Percentiles rank a stretch among this genome's conserved stretches.
phyloP scores from a whole-genome alignment of 2,888 invertebrate genomes.

The Philonicus albiceps region DNA sequence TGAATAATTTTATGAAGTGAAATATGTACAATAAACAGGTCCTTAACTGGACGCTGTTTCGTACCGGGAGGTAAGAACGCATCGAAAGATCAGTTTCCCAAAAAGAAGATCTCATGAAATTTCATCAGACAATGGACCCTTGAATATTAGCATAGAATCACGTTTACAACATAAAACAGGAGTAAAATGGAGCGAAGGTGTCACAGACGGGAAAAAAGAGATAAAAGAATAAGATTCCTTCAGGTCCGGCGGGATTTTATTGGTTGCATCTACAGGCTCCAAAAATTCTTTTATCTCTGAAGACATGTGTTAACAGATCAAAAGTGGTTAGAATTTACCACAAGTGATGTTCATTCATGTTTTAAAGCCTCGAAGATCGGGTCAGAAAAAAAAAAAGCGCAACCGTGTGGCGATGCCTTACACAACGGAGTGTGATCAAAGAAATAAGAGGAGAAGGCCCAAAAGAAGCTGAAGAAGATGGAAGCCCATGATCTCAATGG shows the following conservation, averaged over 20 bases:
- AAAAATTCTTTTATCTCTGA: constrained; percentile 45
- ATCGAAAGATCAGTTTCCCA: neutral
- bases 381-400: constrained; percentile 3
- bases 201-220: constrained; percentile 16
- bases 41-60: neutral
- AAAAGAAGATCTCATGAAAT: constrained; percentile 9
- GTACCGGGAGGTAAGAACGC: neutral
- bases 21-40: neutral
- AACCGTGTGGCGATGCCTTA: constrained; percentile 25
- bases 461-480: constrained; percentile 24
- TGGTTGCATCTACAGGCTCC: neutral
- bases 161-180: constrained; percentile 42
- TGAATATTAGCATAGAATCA: constrained; percentile 44
- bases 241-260: constrained; percentile 15
- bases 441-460: constrained; percentile 18
- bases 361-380: constrained; percentile 21
- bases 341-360: constrained; percentile 37
- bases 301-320: constrained; percentile 48
- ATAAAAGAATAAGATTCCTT: neutral
- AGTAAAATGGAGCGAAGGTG: constrained; percentile 31
- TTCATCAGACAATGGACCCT: constrained; percentile 38
- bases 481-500: constrained; percentile 29
- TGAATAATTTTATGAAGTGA: neutral
- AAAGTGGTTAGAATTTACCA: constrained; percentile 40
- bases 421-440: constrained; percentile 31